Conservation (phyloP, 2,888 invertebrate genomes). For the Hesperia comma region DNA sequence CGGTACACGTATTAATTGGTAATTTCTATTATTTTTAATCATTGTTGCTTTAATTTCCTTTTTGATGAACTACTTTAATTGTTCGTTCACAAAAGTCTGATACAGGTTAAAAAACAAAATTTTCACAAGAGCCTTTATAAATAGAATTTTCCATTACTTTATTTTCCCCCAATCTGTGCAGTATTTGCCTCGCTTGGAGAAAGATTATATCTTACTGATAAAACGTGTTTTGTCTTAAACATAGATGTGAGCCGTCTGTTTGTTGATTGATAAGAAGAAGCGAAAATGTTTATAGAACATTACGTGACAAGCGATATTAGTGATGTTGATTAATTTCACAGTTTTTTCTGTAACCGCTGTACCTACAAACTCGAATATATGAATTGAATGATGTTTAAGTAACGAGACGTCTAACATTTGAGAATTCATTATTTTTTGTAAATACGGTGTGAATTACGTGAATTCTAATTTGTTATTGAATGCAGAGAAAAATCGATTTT, state of each 20-base stretch:
- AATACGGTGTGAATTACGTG: no score
- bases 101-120: no score
- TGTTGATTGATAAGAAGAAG: constrained; percentile 13
- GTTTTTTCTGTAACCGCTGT: background rate
- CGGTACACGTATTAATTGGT: no score
- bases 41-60: no score
- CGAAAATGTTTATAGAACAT: constrained; percentile 12
- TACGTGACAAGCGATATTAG: constrained; percentile 9
- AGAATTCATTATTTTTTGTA: no score
- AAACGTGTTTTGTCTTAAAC: constrained; percentile 17
- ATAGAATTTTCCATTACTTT: no score
- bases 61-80: no score
- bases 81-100: no score
- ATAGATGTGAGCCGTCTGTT: background rate
- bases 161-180: background rate
- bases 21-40: no score
- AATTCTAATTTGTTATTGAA: background rate
- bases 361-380: background rate
- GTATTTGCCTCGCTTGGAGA: background rate
- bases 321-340: constrained; percentile 1
- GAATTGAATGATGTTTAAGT: background rate
- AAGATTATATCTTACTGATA: constrained; percentile 2
- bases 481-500: background rate
- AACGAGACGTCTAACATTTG: no score
- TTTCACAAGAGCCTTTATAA: no score